A percentile compares a stretch with the other conserved stretches of the same genome.
Conservation (phyloP, 2,113 vertebrate genomes). For the Aythya baeri region DNA sequence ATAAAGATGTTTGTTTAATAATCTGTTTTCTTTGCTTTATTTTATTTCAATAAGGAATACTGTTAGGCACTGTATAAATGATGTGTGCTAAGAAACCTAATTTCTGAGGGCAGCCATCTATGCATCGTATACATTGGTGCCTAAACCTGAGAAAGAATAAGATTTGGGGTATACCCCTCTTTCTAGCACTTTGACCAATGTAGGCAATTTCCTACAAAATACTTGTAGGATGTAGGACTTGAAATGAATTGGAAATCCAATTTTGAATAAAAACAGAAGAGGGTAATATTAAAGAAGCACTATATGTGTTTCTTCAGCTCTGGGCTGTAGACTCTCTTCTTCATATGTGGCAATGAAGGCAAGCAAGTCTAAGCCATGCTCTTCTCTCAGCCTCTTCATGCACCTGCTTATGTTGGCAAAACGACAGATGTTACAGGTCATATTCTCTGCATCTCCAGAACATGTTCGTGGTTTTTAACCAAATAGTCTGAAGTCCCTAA, state of each 20-base stretch:
- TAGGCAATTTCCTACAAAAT: background rate
- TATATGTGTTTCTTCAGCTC: rapidly evolving
- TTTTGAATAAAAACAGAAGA: background rate
- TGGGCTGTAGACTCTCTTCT: background rate
- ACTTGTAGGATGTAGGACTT: background rate
- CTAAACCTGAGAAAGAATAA: background rate
- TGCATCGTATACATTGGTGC: background rate
- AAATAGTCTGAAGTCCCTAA: background rate
- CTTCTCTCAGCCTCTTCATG: background rate
- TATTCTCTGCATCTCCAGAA: background rate
- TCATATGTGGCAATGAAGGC: background rate
- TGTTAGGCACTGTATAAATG: background rate
- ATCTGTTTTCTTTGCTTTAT: background rate
- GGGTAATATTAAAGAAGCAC: background rate
- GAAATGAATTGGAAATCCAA: background rate
- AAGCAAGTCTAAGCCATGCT: background rate
- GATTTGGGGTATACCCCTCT: background rate
- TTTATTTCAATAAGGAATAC: background rate
- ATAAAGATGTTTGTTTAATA: background rate
- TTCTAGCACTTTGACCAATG: background rate
- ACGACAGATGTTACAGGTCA: background rate
- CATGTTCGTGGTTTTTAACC: background rate
- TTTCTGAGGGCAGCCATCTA: background rate
- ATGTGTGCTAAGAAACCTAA: background rate
- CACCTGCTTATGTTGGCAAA: background rate